A percentile compares a stretch with the other conserved stretches of the same genome.
These are phyloP conservation scores for Clarias laeviceps DNA, from an alignment of 2,797 vertebrate species.

Conservation along the genomic window DNA sequence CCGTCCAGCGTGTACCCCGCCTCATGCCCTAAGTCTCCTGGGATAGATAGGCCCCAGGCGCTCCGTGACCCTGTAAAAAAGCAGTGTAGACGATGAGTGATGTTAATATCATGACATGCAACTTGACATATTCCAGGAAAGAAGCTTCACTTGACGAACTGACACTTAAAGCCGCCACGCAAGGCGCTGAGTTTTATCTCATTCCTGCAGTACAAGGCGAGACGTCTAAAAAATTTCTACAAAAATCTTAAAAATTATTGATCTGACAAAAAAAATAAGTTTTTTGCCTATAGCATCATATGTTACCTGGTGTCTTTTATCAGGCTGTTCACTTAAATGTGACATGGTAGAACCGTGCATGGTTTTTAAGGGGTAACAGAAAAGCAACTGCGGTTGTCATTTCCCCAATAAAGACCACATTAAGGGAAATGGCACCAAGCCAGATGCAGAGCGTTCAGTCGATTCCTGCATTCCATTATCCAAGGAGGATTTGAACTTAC, in stretches of 20 bases:
- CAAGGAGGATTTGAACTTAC: slow-evolving; percentile 12
- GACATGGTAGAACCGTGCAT: slow-evolving; percentile 4
- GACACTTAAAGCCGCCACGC: background rate
- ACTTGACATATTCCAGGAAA: background rate
- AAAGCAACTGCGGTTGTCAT: slow-evolving; percentile 14
- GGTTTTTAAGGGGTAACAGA: background rate
- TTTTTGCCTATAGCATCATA: background rate
- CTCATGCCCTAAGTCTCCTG: too few species aligned
- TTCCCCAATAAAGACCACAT: slow-evolving; percentile 10
- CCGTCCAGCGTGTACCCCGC: too few species aligned
- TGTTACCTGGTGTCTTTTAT: background rate
- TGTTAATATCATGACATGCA: background rate
- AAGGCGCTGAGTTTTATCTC: background rate
- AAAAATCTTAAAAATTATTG: background rate
- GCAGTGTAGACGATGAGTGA: too few species aligned
- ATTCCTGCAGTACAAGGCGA: background rate
- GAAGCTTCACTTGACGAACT: background rate
- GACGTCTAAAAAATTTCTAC: background rate
- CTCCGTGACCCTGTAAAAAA: too few species aligned
- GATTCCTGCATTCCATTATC: slow-evolving; percentile 17
- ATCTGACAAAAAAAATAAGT: background rate
- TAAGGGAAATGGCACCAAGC: slow-evolving; percentile 9
- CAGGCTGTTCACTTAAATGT: slow-evolving; percentile 21
- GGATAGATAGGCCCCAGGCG: too few species aligned
- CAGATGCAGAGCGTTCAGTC: slow-evolving; percentile 13